Evolutionary conservation across 2,797 vertebrate genomes (phyloP), one percentile per base, ranked within the genome.

Genomic region (Kryptopterus vitreolus): DNA sequence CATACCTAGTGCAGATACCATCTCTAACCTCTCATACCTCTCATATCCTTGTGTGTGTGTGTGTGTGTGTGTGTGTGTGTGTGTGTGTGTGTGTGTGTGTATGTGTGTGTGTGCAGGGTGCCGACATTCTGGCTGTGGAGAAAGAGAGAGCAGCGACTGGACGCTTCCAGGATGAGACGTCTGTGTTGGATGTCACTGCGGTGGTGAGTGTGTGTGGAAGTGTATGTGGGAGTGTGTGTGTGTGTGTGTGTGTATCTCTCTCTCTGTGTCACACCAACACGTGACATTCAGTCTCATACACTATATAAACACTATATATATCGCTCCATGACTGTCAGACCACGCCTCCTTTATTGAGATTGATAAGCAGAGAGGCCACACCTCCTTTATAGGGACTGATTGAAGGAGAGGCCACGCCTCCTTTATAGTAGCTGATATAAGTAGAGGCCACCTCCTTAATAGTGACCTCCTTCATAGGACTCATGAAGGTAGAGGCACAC

Each of bases 61-160:
- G 38, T 43, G 38, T 43, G 38, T 43, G 38, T 43, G 38, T 38
- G 35, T 38, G 35, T 65, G 57, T 71, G 59, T 81, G 18, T 77
- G 38, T 50, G 66, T 74, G 63, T 81, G 13, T 77, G 55, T 57
- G 65, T 74, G 65, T 81, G n/a, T 79, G 55, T 58, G 65, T 62
- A 58, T 53, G 69, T 57, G 4, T 68, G 62, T 76, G 68, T 82
- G 18, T 78, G 35, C 35, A 88, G 88, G 73, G 72, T 78, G 81
- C 59, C 68, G 86, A 87, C 72, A 69, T 87, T 81, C 76, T 87
- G 50, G 57, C 82, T 55, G 78, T 79, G 26, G 88, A 89, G 46
- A 87, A 87, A 80, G 81, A 82, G 75, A 87, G 84, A 87, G 69
- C 55, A n/a, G n/a, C 33, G 10, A 31, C 26, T 29, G 79, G 83